A percentile compares a stretch with the other conserved stretches of the same genome.
phyloP scores from a whole-genome alignment of 2,113 vertebrate genomes.

The Muntiacus reevesi region DNA sequence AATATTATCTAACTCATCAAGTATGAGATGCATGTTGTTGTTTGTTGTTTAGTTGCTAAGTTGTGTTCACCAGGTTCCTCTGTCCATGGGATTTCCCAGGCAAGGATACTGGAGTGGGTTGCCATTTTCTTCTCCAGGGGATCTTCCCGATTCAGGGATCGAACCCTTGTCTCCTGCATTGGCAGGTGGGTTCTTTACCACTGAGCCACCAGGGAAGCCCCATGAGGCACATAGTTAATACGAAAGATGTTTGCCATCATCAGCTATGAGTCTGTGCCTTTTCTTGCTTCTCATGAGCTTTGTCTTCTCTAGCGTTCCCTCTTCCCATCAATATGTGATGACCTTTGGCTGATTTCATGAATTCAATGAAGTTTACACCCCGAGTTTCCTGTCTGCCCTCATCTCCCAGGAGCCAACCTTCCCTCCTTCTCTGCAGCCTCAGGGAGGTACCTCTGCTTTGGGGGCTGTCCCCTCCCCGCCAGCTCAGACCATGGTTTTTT shows the following conservation, averaged over 20 bases:
- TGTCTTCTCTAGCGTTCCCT: not conserved
- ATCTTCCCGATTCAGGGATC: not conserved
- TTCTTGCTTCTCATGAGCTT: not conserved
- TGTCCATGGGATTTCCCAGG: not conserved
- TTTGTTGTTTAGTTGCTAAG: not conserved
- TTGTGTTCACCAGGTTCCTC: not conserved
- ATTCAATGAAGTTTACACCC: not conserved
- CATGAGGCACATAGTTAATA: not conserved
- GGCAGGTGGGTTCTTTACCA: not conserved
- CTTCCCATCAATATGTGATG: not conserved
- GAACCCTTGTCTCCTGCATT: not conserved
- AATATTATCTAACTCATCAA: not conserved
- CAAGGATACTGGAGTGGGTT: not conserved
- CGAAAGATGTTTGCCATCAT: not conserved
- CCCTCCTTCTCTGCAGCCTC: not conserved
- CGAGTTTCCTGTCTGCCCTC: not conserved
- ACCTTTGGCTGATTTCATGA: not conserved
- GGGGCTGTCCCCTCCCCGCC: not conserved
- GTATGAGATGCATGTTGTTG: not conserved
- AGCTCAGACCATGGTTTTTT: not conserved
- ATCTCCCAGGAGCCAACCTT: not conserved
- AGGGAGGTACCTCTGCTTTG: not conserved
- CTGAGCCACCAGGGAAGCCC: not conserved
- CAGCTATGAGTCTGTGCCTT: not conserved
- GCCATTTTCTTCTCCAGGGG: not conserved